Conservation (phyloP, 2,113 vertebrate genomes). For the Cyphomyrus discorhynchus region DNA sequence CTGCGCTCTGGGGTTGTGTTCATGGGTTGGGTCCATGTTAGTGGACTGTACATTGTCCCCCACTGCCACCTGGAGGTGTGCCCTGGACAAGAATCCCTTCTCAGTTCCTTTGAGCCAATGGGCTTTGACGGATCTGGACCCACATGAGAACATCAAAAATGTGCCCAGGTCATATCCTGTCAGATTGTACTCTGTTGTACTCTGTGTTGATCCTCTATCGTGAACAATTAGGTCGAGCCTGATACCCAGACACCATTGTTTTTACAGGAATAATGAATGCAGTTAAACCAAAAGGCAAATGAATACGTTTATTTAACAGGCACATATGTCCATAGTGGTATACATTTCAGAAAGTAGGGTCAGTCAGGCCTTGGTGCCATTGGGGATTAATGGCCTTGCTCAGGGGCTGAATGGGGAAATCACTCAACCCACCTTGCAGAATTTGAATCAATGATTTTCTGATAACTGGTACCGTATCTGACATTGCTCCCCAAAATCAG, state of each 20-base stretch:
- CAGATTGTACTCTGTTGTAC: background rate
- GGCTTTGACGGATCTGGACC: background rate
- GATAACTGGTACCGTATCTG: background rate
- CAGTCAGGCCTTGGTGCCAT: background rate
- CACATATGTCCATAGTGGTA: background rate
- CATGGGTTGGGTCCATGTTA: background rate
- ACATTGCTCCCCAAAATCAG: background rate
- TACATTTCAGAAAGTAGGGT: background rate
- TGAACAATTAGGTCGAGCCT: background rate
- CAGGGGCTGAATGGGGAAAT: background rate
- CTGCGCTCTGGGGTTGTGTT: background rate
- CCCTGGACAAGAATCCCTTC: background rate
- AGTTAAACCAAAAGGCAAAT: background rate
- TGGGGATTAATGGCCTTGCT: background rate
- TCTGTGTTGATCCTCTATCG: background rate
- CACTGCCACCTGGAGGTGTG: constrained; percentile 1
- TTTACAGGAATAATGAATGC: background rate
- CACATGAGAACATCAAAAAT: background rate
- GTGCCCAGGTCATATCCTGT: background rate
- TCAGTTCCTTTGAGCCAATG: background rate
- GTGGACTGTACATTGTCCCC: background rate
- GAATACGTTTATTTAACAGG: background rate
- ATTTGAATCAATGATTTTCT: background rate
- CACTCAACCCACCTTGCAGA: background rate
- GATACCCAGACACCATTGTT: background rate